Percentiles rank a stretch among this genome's conserved stretches.
These are phyloP conservation scores for Parotia lawesii DNA, from an alignment of 2,113 vertebrate species.

Conservation along the genomic window DNA sequence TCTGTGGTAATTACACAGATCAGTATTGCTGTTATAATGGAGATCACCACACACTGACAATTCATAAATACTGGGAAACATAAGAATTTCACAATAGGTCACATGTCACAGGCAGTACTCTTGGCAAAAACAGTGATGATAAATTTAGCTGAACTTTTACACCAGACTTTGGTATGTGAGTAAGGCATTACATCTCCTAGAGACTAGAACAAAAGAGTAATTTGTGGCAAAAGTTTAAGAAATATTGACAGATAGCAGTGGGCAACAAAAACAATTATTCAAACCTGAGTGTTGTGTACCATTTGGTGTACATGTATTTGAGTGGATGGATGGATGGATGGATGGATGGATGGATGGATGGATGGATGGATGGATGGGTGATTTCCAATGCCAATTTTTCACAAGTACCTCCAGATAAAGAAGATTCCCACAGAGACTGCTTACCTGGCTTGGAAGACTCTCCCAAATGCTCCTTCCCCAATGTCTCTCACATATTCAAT, in stretches of 20 bases:
- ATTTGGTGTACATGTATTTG: not conserved
- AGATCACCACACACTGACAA: not conserved
- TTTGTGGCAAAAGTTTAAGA: not conserved
- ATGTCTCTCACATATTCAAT: conserved; percentile 97
- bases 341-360: not conserved
- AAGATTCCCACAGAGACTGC: not conserved
- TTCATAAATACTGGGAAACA: not conserved
- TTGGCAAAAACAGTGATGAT: not conserved
- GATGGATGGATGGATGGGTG: not conserved
- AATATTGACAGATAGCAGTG: not conserved
- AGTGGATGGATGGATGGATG: not conserved
- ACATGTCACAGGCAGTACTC: not conserved
- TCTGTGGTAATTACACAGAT: not conserved
- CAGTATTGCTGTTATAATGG: not conserved
- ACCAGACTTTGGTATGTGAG: not conserved
- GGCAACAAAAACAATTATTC: not conserved
- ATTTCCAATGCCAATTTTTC: not conserved
- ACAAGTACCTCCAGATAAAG: not conserved
- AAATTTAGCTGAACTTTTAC: not conserved
- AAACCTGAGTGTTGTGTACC: not conserved
- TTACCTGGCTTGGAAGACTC: conserved; percentile 97
- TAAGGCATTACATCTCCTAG: not conserved
- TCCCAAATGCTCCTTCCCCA: conserved; percentile 94
- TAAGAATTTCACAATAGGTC: not conserved
- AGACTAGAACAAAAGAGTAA: not conserved